Conservation (phyloP, 2,888 invertebrate species). For the Cyaniris semiargus region DNA sequence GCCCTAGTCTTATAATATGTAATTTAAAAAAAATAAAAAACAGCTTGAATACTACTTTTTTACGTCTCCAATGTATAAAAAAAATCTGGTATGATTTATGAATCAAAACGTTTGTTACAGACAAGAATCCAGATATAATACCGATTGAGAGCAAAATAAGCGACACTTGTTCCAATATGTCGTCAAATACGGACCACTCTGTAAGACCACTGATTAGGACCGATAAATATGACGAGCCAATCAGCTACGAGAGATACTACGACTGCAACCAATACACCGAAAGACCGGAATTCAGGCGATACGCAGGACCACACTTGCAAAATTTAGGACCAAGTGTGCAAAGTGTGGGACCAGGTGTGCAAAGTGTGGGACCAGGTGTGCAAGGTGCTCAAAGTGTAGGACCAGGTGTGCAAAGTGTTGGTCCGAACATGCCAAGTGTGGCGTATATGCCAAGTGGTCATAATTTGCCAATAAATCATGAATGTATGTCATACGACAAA, state of each 20-base stretch:
- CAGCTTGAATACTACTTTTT: no score
- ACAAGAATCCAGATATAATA: constrained; percentile 77
- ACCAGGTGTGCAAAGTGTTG: constrained; percentile 57
- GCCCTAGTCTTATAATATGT: no score
- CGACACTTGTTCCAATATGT: constrained; percentile 72
- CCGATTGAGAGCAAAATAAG: constrained; percentile 73
- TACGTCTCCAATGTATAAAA: no score
- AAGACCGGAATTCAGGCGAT: constrained; percentile 58
- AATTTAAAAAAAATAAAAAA: no score
- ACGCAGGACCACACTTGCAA: constrained; percentile 51
- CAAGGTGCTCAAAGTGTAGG: constrained; percentile 55
- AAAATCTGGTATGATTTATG: no score
- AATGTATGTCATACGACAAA: constrained; percentile 66
- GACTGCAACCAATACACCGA: constrained; percentile 72
- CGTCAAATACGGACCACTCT: constrained; percentile 70
- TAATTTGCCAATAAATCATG: constrained; percentile 39
- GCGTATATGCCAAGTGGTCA: constrained; percentile 38
- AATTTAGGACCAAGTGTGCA: constrained; percentile 60
- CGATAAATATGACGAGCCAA: constrained; percentile 69
- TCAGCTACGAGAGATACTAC: constrained; percentile 61
- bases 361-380: constrained; percentile 57
- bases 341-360: constrained; percentile 54
- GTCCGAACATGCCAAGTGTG: constrained; percentile 53
- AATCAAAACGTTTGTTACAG: constrained; percentile 47
- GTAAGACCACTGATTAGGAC: constrained; percentile 68